Conservation (phyloP, 2,113 vertebrate genomes). For the Scophthalmus maximus region DNA sequence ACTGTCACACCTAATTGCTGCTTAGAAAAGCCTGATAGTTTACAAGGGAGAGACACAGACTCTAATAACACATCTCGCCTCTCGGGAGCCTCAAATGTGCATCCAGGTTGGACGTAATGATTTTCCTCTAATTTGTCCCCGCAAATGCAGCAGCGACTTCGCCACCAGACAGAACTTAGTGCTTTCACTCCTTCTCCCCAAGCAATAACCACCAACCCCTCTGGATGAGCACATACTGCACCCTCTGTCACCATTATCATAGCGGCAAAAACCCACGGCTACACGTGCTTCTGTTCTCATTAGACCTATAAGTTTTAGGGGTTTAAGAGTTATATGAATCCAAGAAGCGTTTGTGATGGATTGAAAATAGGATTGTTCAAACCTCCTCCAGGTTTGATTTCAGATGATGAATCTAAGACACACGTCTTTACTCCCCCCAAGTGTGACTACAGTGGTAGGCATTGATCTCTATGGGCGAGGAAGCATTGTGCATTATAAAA, state of each 20-base stretch:
- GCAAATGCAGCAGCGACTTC: conserved; percentile 83
- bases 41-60: conserved; percentile 19
- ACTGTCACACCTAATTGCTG: neutral
- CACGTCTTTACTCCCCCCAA: neutral
- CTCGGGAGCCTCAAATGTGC: conserved; percentile 11
- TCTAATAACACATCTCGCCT: conserved; percentile 24
- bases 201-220: conserved; percentile 81
- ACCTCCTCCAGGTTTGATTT: neutral
- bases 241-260: conserved; percentile 71
- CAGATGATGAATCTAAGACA: neutral
- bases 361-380: conserved; percentile 16
- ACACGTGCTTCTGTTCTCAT: conserved; percentile 18
- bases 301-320: neutral
- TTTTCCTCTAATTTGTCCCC: conserved; percentile 55
- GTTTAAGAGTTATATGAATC: neutral
- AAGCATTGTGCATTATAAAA: neutral
- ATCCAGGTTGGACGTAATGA: conserved; percentile 14
- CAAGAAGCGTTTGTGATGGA: neutral
- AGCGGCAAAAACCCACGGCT: conserved; percentile 56
- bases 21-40: neutral
- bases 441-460: neutral
- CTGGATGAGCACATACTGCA: conserved; percentile 79
- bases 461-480: neutral
- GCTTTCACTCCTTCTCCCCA: conserved; percentile 86
- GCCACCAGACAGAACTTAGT: conserved; percentile 90